phyloP scores from a whole-genome alignment of 2,888 invertebrate genomes.

The Dugesia japonica region DNA sequence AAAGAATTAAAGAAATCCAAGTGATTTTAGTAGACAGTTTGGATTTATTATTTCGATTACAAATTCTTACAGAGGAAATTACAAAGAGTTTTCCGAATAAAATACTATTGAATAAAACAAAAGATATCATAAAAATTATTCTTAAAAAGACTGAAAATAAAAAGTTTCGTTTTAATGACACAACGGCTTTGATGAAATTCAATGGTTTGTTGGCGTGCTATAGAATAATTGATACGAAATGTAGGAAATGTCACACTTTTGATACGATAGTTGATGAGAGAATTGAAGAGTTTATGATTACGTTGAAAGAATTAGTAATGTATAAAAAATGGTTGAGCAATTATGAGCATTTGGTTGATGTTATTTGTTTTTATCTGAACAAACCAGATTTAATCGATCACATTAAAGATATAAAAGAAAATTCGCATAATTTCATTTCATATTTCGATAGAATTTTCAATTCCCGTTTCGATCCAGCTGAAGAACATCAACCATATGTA shows the following conservation, averaged over 20 bases:
- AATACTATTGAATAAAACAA: neutral
- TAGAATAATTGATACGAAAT: slow-evolving; percentile 1
- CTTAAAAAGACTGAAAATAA: neutral
- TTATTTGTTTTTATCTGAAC: neutral
- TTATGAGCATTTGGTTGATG: neutral
- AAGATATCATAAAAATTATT: neutral
- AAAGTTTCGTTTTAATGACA: neutral
- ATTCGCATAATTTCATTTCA: neutral
- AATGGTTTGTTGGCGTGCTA: neutral
- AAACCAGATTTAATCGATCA: neutral
- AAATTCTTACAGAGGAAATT: neutral
- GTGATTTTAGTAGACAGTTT: neutral
- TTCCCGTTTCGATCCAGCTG: neutral
- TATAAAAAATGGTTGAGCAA: neutral
- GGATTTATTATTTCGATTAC: neutral
- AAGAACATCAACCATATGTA: neutral
- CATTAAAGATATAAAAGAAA: neutral
- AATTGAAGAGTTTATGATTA: slow-evolving; percentile 6
- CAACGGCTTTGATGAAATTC: neutral
- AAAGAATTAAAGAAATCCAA: neutral
- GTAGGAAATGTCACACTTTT: slow-evolving; percentile 5
- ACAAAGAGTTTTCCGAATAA: neutral
- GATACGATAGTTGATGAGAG: neutral
- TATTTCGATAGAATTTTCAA: neutral
- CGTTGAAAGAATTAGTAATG: neutral